Evolutionary conservation across 2,888 invertebrate species (phyloP), one percentile per base, ranked within the genome.

Genomic region (Leistus spinibarbis): DNA sequence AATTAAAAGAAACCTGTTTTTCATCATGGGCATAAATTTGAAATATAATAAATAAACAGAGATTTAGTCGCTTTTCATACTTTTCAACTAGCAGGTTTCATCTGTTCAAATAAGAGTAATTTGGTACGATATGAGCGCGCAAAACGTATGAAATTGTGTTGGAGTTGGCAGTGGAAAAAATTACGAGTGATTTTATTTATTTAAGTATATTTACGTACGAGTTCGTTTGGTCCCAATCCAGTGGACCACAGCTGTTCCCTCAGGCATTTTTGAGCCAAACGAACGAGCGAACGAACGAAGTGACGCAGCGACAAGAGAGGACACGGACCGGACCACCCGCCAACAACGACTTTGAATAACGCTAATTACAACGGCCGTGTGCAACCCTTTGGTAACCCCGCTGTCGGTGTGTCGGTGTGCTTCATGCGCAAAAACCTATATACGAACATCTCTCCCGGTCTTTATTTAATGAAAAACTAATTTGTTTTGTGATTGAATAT

Each of bases 401-500:
- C 56, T 53, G 27, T 16, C 40, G 22, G 67, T 56, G 65, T 56
- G 65, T 73, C 79, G 76, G 75, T 78, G 76, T 69, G 78, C 77
- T 78, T 78, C 79, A 78, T 79, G 78, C 77, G 66, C 77, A 79
- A 79, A 79, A 80, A 77, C 79, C 77, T 77, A 40, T 40, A 40
- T 13, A 75, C 69, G 54, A 56, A 54, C 73, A 62, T 63, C 62
- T 68, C 54, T 66, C 75, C 75, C 64, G 74, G 79, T 79, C 80
- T 80, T 81, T 81, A 81, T 81, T 81, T 81, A 81, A 81, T 79
- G 79, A 80, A 80, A 80, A 81, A 81, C 81, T 81, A 81, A 81
- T 81, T 81, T 81, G 80, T 80, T 81, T 81, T 80, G 80, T 81
- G 81, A 81, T 81, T 81, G 81, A 81, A 81, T 81, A 81, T 81